Percentiles rank a stretch among this genome's conserved stretches.
Evolutionary conservation across 2,113 vertebrate species (phyloP).

Genomic region (Climacteris rufus): DNA sequence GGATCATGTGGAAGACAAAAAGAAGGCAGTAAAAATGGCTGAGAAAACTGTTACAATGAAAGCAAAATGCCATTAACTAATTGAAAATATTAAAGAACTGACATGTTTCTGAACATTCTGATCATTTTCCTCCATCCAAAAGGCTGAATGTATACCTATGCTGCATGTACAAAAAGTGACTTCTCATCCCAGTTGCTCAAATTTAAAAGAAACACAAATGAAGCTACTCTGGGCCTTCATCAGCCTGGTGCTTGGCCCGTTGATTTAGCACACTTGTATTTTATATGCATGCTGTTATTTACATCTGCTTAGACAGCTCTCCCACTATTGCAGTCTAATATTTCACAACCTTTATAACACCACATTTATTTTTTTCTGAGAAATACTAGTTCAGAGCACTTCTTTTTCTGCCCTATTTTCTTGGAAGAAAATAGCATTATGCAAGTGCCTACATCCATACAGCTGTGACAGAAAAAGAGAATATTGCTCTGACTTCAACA

Average conservation of each 20-base stretch:
- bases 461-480: slow-evolving; percentile 8
- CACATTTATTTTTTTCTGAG: neutral
- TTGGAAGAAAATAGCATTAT: slow-evolving; percentile 41
- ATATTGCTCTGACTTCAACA: slow-evolving; percentile 16
- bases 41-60: neutral
- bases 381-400: slow-evolving; percentile 3
- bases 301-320: neutral
- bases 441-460: slow-evolving; percentile 27
- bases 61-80: neutral
- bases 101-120: neutral
- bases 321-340: neutral
- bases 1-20: neutral
- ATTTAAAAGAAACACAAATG: neutral
- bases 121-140: neutral
- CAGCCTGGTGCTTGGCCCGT: neutral
- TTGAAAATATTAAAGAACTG: neutral
- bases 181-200: neutral
- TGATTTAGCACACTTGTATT: neutral
- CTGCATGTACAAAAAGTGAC: neutral
- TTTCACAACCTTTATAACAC: neutral
- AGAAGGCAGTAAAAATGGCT: neutral
- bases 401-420: slow-evolving; percentile 20
- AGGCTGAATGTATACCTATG: neutral
- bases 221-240: neutral
- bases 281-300: neutral